Evolutionary conservation across 2,888 invertebrate genomes (phyloP).

Genomic region (Ptychoptera albimana): DNA sequence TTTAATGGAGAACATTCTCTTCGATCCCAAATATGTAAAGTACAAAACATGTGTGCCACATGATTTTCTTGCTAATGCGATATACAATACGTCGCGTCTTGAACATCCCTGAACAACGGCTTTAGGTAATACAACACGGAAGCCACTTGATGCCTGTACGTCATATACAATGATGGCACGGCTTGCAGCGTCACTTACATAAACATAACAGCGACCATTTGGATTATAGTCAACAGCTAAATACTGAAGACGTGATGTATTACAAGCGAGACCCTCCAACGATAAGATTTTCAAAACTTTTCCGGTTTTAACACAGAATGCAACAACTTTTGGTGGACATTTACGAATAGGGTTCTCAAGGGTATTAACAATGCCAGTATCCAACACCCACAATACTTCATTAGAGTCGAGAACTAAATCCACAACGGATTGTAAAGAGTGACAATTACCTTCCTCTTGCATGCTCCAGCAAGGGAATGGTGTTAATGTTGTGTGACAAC

Average conservation of each 20-base stretch:
- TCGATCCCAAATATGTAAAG: conserved; percentile 46
- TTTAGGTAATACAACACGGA: conserved; percentile 44
- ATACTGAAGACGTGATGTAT: conserved; percentile 49
- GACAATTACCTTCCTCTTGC: conserved; percentile 47
- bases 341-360: conserved; percentile 44
- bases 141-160: conserved; percentile 41
- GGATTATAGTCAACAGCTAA: conserved; percentile 47
- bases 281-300: conserved; percentile 46
- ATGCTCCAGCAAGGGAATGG: conserved; percentile 48
- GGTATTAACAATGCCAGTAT: conserved; percentile 52
- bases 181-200: conserved; percentile 52
- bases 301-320: conserved; percentile 39
- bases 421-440: conserved; percentile 50
- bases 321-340: conserved; percentile 53
- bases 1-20: conserved; percentile 44
- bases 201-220: conserved; percentile 41
- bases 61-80: conserved; percentile 41
- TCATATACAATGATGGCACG: conserved; percentile 53
- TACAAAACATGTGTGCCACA: conserved; percentile 41
- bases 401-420: conserved; percentile 45
- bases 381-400: conserved; percentile 55
- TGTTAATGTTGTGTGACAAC: conserved; percentile 32
- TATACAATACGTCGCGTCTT: conserved; percentile 46
- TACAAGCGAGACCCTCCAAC: conserved; percentile 38
- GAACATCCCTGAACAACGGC: conserved; percentile 34